Evolutionary conservation across 1,140 invertebrate genomes (phyloP), one percentile per base, ranked within the genome.

Genomic region (Plodia interpunctella): DNA sequence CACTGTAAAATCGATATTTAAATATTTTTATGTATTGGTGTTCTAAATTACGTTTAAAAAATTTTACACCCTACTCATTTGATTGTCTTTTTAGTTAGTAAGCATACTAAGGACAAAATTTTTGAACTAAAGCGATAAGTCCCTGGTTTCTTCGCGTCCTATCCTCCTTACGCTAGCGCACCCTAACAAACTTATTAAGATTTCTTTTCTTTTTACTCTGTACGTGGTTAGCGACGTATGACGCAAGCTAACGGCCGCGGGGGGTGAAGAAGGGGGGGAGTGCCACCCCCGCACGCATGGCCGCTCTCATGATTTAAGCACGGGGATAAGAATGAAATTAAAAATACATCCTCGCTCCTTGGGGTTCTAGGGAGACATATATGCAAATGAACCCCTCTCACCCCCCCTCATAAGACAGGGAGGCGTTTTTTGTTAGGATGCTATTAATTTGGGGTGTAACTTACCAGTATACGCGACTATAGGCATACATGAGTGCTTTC

Each of bases 121-220:
- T 28, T 28, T 28, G 28, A 28, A n/a, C n/a, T n/a, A n/a, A n/a
- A n/a, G n/a, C n/a, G n/a, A n/a, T 25, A 3, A 3, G 6, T 25
- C 21, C 21, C 6, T 3, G 21, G 21, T 2, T 25, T 6, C 21
- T 25, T 25, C 2, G 21, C 1, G 30, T 32, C 30, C 10, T 65
- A 72, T 88, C 85, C 83, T 78, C 64, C 66, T 15, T 59, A 75
- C n/a, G 2, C 75, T 62, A 70, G 59, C 78, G 70, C 74, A 68
- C 80, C 83, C 82, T 87, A 86, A 87, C 86, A 87, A 88, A 88
- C 86, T 88, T 88, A 88, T 88, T 88, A 88, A 88, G 86, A 86
- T 86, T 87, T 87, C 83, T 86, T 87, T 88, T 88, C 86, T 88
- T 88, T 88, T 86, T 86, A 83, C 80, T 79, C 79, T 77, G 80